A percentile compares a stretch with the other conserved stretches of the same genome.
phyloP scores from a whole-genome alignment of 2,888 invertebrate species.

The Ephialtes manifestator region DNA sequence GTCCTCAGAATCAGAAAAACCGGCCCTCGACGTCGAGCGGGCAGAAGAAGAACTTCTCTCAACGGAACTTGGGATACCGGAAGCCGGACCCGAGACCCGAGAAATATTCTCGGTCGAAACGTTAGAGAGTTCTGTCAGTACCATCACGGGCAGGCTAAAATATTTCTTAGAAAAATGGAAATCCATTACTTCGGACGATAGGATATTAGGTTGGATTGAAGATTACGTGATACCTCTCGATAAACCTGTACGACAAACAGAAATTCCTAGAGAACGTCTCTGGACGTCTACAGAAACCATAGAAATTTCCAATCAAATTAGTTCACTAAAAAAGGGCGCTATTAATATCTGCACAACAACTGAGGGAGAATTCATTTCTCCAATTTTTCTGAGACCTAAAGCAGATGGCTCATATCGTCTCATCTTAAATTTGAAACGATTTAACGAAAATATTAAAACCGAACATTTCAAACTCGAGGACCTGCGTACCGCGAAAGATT shows the following conservation, averaged over 20 bases:
- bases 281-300: conserved; percentile 9
- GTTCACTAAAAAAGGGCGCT: no score
- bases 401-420: no score
- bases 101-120: conserved; percentile 1
- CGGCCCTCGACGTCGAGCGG: no score
- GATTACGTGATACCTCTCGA: conserved; percentile 3
- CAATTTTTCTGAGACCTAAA: no score
- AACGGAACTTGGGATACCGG: not conserved
- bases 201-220: no score
- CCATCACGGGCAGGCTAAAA: conserved; percentile 49
- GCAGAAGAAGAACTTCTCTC: no score
- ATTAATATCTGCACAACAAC: no score
- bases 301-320: no score
- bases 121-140: conserved; percentile 23
- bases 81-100: not conserved
- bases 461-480: conserved; percentile 27
- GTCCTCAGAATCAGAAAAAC: no score
- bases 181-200: conserved; percentile 37
- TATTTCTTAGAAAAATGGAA: conserved; percentile 37
- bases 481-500: conserved; percentile 25
- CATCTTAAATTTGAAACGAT: no score
- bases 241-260: conserved; percentile 9
- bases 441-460: no score
- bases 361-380: no score
- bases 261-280: conserved; percentile 10